Conservation (phyloP, 2,888 invertebrate species). For the Molanna angustata region DNA sequence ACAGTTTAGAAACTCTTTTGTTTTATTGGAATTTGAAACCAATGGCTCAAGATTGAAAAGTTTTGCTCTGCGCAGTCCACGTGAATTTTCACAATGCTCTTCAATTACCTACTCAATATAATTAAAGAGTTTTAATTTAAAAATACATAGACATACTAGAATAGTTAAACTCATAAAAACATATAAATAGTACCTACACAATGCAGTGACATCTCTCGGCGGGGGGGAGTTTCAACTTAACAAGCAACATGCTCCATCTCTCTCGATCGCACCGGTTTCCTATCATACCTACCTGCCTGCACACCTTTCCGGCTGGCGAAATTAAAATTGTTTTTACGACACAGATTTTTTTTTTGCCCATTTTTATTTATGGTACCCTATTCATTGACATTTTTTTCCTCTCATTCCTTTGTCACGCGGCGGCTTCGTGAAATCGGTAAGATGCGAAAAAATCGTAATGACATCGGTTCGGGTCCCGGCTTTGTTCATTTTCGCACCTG, state of each 20-base stretch:
- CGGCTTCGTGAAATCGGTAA: conserved; percentile 29
- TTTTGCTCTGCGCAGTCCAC: too few relatives aligned
- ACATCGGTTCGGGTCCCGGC: conserved; percentile 20
- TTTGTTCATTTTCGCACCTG: conserved; percentile 27
- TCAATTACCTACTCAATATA: too few relatives aligned
- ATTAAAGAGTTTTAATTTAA: too few relatives aligned
- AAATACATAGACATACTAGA: too few relatives aligned
- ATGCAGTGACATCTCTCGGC: conserved; percentile 6
- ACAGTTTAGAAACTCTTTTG: too few relatives aligned
- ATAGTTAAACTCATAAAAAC: too few relatives aligned
- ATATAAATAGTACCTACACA: too few relatives aligned
- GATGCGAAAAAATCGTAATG: conserved; percentile 31
- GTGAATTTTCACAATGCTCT: too few relatives aligned
- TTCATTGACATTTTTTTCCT: conserved; percentile 31
- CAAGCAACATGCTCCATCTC: conserved; percentile 9
- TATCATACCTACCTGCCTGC: too few relatives aligned
- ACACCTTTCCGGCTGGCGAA: conserved; percentile 9
- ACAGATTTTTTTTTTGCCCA: conserved; percentile 18
- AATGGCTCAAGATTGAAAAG: too few relatives aligned
- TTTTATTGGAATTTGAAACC: too few relatives aligned
- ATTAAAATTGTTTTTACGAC: conserved; percentile 31
- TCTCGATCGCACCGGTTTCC: not conserved
- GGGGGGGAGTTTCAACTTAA: conserved; percentile 17
- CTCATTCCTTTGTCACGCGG: conserved; percentile 19
- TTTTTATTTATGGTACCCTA: conserved; percentile 30